Conservation (phyloP, 2,113 vertebrate genomes). For the Caranx melampygus region DNA sequence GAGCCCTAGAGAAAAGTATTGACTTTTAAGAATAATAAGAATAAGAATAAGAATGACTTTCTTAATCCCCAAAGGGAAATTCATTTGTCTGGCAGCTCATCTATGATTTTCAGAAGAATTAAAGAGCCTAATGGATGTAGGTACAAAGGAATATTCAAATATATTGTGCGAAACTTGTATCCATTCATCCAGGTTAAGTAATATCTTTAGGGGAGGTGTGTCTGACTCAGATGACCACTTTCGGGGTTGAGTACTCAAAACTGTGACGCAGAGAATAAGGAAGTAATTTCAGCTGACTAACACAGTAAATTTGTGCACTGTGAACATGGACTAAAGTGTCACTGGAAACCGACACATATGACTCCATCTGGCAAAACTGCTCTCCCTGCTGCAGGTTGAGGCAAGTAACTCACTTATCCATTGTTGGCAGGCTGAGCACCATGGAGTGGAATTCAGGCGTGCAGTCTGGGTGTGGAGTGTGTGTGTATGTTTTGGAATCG, state of each 20-base stretch:
- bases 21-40: too few species aligned
- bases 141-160: not conserved
- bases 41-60: too few species aligned
- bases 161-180: not conserved
- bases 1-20: not conserved
- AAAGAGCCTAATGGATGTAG: too few species aligned
- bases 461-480: constrained; percentile 42
- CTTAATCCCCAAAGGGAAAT: too few species aligned
- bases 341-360: constrained; percentile 10
- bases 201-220: not conserved
- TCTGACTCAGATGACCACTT: not conserved
- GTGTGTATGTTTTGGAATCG: not conserved
- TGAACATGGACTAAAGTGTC: not conserved
- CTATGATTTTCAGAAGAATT: too few species aligned
- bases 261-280: constrained; percentile 9
- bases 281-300: constrained; percentile 26
- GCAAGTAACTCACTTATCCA: constrained; percentile 36
- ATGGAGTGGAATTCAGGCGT: constrained; percentile 20
- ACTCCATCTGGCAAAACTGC: not conserved
- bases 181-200: not conserved
- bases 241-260: not conserved
- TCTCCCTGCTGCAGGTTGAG: constrained; percentile 44
- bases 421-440: constrained; percentile 20
- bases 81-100: too few species aligned
- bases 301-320: not conserved